A percentile compares a stretch with the other conserved stretches of the same genome.
Evolutionary conservation across 2,888 invertebrate genomes (phyloP).

Genomic region (Cryptocheilus praepositus): DNA sequence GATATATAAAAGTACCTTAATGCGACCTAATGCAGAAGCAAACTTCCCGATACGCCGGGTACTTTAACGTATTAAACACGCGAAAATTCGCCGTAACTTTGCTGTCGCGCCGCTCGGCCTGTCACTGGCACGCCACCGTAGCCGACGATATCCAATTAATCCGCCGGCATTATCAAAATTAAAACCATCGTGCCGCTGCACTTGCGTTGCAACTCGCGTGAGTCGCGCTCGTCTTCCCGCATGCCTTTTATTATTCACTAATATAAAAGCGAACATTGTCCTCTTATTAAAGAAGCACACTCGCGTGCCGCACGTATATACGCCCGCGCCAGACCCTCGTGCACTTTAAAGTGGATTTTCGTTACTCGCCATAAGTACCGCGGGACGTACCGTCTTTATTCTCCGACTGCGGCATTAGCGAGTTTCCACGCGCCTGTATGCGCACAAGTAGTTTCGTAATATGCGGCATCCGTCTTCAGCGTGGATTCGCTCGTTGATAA

Average conservation of each 20-base stretch:
- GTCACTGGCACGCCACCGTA: slow-evolving; percentile 59
- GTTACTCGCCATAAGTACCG: no score
- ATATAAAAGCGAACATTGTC: slow-evolving; percentile 17
- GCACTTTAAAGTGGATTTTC: no score
- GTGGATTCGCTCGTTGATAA: no score
- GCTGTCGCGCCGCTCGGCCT: slow-evolving; percentile 48
- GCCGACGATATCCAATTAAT: slow-evolving; percentile 64
- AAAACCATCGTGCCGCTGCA: slow-evolving; percentile 49
- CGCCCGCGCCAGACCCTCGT: no score
- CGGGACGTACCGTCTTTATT: no score
- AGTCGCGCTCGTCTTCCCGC: slow-evolving; percentile 23
- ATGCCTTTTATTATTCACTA: slow-evolving; percentile 32
- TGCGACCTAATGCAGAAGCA: slow-evolving; percentile 5
- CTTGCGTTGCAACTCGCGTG: slow-evolving; percentile 25
- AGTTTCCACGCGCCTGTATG: no score
- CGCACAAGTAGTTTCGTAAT: no score
- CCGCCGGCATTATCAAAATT: slow-evolving; percentile 62
- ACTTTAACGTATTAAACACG: slow-evolving; percentile 40
- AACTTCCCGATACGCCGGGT: no score
- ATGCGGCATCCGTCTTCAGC: no score
- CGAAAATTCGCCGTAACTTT: slow-evolving; percentile 20
- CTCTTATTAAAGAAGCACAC: slow-evolving; percentile 6
- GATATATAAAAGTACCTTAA: slow-evolving; percentile 13
- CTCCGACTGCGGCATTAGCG: no score
- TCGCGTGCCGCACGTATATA: not conserved